These are phyloP conservation scores for Hypselothyrea guttata DNA, from an alignment of 2,888 invertebrate species.

Conservation along the genomic window DNA sequence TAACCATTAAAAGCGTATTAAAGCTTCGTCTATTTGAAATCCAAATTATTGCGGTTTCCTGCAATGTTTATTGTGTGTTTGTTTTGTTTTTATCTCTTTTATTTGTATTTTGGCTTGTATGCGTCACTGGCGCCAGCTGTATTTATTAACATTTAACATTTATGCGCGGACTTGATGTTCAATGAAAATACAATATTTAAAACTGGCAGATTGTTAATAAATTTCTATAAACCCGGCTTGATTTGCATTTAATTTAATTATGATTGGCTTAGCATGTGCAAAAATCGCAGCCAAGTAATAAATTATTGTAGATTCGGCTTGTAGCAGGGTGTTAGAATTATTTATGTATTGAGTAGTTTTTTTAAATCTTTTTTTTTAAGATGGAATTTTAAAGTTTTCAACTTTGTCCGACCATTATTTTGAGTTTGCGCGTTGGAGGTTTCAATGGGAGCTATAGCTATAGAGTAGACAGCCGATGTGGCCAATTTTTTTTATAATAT, in stretches of 20 bases:
- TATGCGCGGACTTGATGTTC: constrained; percentile 34
- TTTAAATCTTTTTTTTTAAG: no score
- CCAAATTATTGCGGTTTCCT: neutral
- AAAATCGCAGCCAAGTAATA: constrained; percentile 3
- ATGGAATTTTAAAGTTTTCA: no score
- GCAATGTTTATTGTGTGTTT: neutral
- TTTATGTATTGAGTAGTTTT: neutral
- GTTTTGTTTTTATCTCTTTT: neutral
- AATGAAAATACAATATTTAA: constrained; percentile 16
- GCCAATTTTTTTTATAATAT: no score
- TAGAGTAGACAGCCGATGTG: no score
- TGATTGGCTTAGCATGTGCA: constrained; percentile 24
- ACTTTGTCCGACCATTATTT: no score
- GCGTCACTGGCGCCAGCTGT: constrained; percentile 53
- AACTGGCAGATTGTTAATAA: constrained; percentile 40
- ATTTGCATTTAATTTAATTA: constrained; percentile 42
- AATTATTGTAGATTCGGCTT: constrained; percentile 1
- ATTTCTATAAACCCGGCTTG: constrained; percentile 30
- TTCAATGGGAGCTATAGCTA: no score
- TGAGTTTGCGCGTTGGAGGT: no score
- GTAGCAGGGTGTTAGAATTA: constrained; percentile 1
- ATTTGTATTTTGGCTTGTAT: constrained; percentile 16
- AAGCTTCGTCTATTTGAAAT: neutral
- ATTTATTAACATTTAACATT: constrained; percentile 53
- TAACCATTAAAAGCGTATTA: constrained; percentile 11